Evolutionary conservation across 2,113 vertebrate species (phyloP).

Genomic region (Cavia porcellus): DNA sequence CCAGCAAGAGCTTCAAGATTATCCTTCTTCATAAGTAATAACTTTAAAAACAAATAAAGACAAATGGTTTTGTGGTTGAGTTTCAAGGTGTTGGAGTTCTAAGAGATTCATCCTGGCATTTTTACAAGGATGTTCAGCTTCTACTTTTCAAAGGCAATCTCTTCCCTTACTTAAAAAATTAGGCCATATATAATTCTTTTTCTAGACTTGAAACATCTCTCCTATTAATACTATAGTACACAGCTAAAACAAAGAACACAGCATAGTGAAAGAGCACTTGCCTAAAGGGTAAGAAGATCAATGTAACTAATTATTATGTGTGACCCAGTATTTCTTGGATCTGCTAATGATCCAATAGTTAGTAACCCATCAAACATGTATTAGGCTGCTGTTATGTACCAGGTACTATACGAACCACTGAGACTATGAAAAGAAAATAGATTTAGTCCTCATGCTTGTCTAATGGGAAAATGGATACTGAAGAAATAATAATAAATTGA

Average conservation of each 20-base stretch:
- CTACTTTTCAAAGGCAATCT: slow-evolving; percentile 48
- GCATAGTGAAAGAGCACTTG: background rate
- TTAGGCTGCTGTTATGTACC: background rate
- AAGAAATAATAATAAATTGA: slow-evolving; percentile 21
- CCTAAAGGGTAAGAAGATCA: background rate
- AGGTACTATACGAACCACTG: background rate
- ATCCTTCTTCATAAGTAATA: no score
- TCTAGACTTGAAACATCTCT: slow-evolving; percentile 4
- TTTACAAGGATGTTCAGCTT: background rate
- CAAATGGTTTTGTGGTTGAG: background rate
- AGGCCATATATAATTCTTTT: slow-evolving; percentile 32
- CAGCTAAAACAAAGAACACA: slow-evolving; percentile 24
- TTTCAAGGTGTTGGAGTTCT: background rate
- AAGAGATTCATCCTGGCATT: background rate
- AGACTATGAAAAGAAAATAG: background rate
- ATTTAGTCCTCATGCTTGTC: background rate
- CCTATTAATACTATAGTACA: slow-evolving; percentile 50
- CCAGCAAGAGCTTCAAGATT: no score
- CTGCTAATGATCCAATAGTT: slow-evolving; percentile 3
- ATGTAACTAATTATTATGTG: background rate
- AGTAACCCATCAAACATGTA: background rate
- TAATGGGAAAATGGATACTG: background rate
- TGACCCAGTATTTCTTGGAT: background rate
- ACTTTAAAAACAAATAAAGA: background rate
- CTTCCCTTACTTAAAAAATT: slow-evolving; percentile 53